Evolutionary conservation across 2,888 invertebrate species (phyloP).

Genomic region (Ennomos erosarius): DNA sequence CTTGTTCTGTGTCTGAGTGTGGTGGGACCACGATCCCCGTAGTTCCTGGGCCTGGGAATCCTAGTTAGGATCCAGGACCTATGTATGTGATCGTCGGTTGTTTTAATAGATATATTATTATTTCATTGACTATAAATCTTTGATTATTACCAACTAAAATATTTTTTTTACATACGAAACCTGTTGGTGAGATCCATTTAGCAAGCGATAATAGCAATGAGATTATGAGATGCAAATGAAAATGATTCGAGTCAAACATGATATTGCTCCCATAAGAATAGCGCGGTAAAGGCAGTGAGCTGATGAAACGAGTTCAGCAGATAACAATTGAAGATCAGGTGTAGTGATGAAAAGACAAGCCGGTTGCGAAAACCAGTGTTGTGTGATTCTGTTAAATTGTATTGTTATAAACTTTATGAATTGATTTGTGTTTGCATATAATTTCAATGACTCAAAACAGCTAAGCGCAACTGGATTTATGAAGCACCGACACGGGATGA

Average conservation of each 20-base stretch:
- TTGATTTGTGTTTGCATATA: conserved; percentile 21
- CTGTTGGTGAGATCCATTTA: conserved; percentile 23
- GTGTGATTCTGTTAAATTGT: conserved; percentile 1
- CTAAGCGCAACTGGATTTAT: too few relatives aligned
- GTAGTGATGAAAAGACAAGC: conserved; percentile 39
- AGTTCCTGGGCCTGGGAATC: too few relatives aligned
- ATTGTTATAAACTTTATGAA: conserved; percentile 20
- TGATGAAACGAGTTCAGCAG: conserved; percentile 60
- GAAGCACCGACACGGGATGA: too few relatives aligned
- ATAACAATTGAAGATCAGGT: conserved; percentile 70
- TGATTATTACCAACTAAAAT: too few relatives aligned
- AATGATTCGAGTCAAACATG: conserved; percentile 65
- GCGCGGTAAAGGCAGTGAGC: conserved; percentile 54
- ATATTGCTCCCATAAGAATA: conserved; percentile 76
- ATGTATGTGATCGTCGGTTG: too few relatives aligned
- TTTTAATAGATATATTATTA: too few relatives aligned
- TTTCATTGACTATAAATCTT: background rate
- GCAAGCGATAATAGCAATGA: conserved; percentile 52
- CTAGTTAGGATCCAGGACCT: too few relatives aligned
- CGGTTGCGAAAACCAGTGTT: conserved; percentile 38
- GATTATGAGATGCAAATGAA: conserved; percentile 63
- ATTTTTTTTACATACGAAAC: conserved; percentile 15
- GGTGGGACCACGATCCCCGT: too few relatives aligned
- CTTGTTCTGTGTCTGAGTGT: too few relatives aligned
- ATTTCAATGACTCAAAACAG: too few relatives aligned